phyloP scores from a whole-genome alignment of 2,113 vertebrate genomes.

The Fukomys damarensis region DNA sequence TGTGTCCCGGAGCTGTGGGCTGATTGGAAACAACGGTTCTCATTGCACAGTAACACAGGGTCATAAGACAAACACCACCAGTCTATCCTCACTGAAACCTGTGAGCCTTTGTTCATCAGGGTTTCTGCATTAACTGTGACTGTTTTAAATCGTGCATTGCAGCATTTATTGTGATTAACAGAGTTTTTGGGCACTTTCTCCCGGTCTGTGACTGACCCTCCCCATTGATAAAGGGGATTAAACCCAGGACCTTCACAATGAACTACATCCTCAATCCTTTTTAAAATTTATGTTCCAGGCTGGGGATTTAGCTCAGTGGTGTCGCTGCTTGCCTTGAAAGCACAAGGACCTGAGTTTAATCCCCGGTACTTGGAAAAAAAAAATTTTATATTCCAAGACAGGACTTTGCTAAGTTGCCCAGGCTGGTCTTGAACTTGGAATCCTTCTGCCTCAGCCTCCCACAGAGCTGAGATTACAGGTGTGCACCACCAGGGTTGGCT shows the following conservation, averaged over 20 bases:
- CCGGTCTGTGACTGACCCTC: background rate
- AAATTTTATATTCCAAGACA: background rate
- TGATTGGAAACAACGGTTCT: background rate
- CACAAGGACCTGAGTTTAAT: too few species aligned
- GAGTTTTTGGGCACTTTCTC: too few species aligned
- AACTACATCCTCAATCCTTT: background rate
- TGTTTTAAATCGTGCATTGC: background rate
- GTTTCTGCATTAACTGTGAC: background rate
- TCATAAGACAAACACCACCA: background rate
- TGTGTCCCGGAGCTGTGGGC: fast-evolving
- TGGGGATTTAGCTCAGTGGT: too few species aligned
- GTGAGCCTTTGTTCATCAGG: background rate
- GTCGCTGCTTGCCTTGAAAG: too few species aligned
- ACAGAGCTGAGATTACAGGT: background rate
- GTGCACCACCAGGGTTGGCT: background rate
- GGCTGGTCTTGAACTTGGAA: background rate
- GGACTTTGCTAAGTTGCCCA: background rate
- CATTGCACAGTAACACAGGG: too few species aligned
- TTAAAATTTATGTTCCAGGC: background rate
- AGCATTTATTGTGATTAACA: background rate
- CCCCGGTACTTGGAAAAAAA: too few species aligned
- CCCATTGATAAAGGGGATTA: background rate
- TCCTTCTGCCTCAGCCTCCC: background rate
- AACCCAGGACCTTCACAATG: background rate
- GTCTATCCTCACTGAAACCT: background rate